Evolutionary conservation across 2,888 invertebrate species (phyloP), one percentile per base, ranked within the genome.

Genomic region (Oxycera nigricornis): DNA sequence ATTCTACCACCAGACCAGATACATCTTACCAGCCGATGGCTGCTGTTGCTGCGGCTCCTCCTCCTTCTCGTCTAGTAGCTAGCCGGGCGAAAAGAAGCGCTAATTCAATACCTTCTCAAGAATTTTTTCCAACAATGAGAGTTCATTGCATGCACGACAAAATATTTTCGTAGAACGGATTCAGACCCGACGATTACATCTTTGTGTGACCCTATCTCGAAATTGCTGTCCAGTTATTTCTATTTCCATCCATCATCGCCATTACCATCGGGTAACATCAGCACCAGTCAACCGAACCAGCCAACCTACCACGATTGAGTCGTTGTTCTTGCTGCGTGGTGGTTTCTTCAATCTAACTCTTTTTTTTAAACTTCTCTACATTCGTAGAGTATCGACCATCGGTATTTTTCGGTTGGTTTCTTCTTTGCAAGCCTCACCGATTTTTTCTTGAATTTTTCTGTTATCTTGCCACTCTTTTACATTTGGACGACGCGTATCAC

Each of bases 151-250:
- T 62, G 62, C 62, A 62, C 22, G 62, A 62, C 62, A 62, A 62
- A 62, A 62, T 39, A 62, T 62, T 62, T 62, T 31, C 11, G 46
- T 46, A 35, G 35, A 62, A 62, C 62, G 62, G 62, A 62, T 62
- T 26, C 11, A 62, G 39, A n/a, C 35, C 20, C 14, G 39, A 4
- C 39, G 39, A 31, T 20, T 6, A 35, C 62, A 62, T 62, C 31
- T 62, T 35, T 20, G 46, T 17, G 62, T 62, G 62, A 62, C 59
- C 35, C 62, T 62, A 35, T 62, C 62, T 62, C 31, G 62, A 62
- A 62, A 62, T 62, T 62, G 22, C 20, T 62, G 39, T 62, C 62
- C 62, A 62, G 62, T 62, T 62, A 62, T 62, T 62, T 35, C 39
- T 62, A 35, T 35, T 62, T 62, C 35, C 31, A 62, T 62, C 28